Percentiles rank a stretch among this genome's conserved stretches.
Conservation (phyloP, 2,113 vertebrate genomes). For the Callipepla squamata region DNA sequence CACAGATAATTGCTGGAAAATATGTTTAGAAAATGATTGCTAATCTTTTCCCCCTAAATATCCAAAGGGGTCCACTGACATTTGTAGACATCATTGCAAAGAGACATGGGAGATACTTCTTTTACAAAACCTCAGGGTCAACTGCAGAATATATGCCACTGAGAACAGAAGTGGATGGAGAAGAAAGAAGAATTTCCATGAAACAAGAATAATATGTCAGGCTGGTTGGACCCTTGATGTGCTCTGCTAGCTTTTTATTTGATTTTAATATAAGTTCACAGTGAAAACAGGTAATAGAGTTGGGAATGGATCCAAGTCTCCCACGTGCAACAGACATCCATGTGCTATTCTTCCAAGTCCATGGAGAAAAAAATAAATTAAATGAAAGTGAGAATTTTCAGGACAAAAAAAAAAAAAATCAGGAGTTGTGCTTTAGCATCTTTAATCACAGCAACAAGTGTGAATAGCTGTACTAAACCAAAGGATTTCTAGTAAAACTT, state of each 20-base stretch:
- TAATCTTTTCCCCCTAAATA: neutral
- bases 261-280: neutral
- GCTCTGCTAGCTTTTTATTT: neutral
- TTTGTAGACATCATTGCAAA: neutral
- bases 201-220: neutral
- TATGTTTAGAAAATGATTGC: neutral
- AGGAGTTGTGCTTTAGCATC: neutral
- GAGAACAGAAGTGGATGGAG: neutral
- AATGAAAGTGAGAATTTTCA: neutral
- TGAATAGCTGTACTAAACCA: neutral
- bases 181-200: neutral
- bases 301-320: neutral
- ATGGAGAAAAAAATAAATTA: neutral
- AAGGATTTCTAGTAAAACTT: neutral
- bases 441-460: neutral
- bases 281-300: fast-evolving
- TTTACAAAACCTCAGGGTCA: neutral
- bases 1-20: neutral
- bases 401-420: neutral
- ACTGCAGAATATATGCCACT: neutral
- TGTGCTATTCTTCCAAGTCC: neutral
- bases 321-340: neutral
- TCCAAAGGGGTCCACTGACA: neutral
- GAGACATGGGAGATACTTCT: neutral
- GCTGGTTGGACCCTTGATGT: neutral